These are phyloP conservation scores for Mercenaria mercenaria DNA, from an alignment of 1,140 invertebrate species.

Conservation along the genomic window DNA sequence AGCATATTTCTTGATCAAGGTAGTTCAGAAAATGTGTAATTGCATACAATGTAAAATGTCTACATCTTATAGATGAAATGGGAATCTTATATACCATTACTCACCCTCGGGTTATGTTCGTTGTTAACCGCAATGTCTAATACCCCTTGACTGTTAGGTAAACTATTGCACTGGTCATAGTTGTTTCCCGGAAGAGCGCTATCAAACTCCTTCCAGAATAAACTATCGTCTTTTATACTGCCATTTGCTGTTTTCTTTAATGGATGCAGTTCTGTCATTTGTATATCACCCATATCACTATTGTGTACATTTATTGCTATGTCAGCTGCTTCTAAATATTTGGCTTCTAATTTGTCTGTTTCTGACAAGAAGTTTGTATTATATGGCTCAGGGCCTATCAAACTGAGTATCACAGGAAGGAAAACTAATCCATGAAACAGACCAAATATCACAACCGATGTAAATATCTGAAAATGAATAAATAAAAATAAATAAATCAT, in stretches of 20 bases:
- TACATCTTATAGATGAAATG: no score
- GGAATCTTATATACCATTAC: background rate
- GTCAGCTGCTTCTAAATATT: background rate
- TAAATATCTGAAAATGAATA: slow-evolving; percentile 85
- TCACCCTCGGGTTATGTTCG: slow-evolving; percentile 7
- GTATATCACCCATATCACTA: background rate
- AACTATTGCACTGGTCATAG: background rate
- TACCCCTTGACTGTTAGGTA: background rate
- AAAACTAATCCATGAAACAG: slow-evolving; percentile 88
- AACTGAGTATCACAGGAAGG: slow-evolving; percentile 88
- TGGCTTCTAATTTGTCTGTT: slow-evolving; percentile 24
- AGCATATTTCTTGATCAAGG: no score
- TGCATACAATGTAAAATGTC: no score
- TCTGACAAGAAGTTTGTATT: slow-evolving; percentile 48
- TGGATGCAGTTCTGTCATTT: slow-evolving; percentile 17
- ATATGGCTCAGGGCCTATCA: slow-evolving; percentile 86
- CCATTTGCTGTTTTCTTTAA: background rate
- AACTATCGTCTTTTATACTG: background rate
- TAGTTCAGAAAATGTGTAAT: no score
- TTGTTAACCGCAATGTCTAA: background rate
- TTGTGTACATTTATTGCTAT: background rate
- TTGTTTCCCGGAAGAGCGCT: background rate
- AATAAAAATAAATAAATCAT: background rate
- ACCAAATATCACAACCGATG: slow-evolving; percentile 88
- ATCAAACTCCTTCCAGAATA: slow-evolving; percentile 36